Evolutionary conservation across 64 coral and sea anemone genomes (phyloP).

Genomic region (Montipora capricornis): DNA sequence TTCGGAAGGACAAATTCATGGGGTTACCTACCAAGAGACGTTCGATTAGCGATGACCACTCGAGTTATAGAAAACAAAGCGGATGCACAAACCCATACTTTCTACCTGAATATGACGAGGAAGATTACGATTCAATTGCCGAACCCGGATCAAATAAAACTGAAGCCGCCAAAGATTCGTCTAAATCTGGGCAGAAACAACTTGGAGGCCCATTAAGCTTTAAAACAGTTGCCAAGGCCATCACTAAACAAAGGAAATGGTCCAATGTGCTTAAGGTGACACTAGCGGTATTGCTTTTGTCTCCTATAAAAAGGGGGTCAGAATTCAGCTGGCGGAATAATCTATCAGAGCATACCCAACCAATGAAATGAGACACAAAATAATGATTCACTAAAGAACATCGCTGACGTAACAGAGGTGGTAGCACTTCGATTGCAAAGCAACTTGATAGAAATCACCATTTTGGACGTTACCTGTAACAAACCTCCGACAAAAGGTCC

Average conservation of each 20-base stretch:
- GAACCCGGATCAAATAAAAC: neutral
- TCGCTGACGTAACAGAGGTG: too few relatives aligned
- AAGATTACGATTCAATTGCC: neutral
- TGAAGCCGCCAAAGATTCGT: neutral
- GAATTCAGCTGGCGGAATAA: too few relatives aligned
- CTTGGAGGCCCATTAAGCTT: neutral
- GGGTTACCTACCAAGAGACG: neutral
- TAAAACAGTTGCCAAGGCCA: conserved; percentile 76
- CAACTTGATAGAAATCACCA: too few relatives aligned
- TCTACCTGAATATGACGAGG: conserved; percentile 41
- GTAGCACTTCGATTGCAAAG: too few relatives aligned
- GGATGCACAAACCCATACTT: neutral
- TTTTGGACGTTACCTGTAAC: too few relatives aligned
- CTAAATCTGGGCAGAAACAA: neutral
- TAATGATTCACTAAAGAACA: neutral
- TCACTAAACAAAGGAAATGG: conserved; percentile 74
- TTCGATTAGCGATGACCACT: neutral
- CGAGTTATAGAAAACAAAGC: neutral
- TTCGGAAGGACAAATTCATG: neutral
- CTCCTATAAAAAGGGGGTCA: too few relatives aligned
- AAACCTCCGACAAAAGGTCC: too few relatives aligned
- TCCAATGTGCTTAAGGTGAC: conserved; percentile 68
- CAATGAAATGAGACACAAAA: neutral
- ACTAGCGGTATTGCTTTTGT: neutral
- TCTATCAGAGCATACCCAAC: too few relatives aligned